Base-by-base conservation (phyloP, 1,140 invertebrate species). In the Gonatopus flavifemur region DNA sequence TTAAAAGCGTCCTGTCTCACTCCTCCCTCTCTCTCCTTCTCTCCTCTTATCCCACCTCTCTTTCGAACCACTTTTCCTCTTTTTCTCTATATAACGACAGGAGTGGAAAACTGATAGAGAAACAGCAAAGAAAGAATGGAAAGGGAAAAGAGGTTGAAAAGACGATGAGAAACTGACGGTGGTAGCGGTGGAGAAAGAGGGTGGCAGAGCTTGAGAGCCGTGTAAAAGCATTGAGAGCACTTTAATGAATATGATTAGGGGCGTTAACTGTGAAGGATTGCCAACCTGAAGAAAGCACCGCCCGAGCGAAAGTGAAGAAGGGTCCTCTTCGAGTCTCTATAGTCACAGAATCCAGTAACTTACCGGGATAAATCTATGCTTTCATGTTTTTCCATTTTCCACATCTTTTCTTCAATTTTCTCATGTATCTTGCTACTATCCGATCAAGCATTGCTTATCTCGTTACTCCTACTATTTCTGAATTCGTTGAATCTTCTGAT, bases 191-290 rank as follows among this genome's bases (percentile, higher is more conserved):
- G 32, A 25, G 16, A n/a, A 12, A 13, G 31, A 41, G 45, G 55
- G 35, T 55, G 58, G 52, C 43, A 49, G 42, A 55, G 55, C 48
- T 48, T 44, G 54, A 49, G 54, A 55, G 46, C 58, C 57, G 65
- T 70, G 64, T 67, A 70, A 72, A 72, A 73, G 69, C 67, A 73
- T 70, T 72, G 66, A 70, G 66, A 71, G 66, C 66, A 69, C 70
- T 74, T 74, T 73, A 74, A 76, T 74, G 70, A 76, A 76, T 76
- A 73, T 68, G 67, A 75, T 74, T 74, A 75, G 64, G 57, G 58
- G 60, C 69, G 59, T 71, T 71, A 71, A 72, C 69, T 70, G 66
- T 66, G 61, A 66, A 67, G 60, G 57, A 74, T 67, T 69, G 59
- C 64, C 62, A 64, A 65, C 60, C 58, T 52, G 57, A 59, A 66